These are phyloP conservation scores for Apodemia duryi DNA, from an alignment of 2,888 invertebrate species.

Conservation along the genomic window DNA sequence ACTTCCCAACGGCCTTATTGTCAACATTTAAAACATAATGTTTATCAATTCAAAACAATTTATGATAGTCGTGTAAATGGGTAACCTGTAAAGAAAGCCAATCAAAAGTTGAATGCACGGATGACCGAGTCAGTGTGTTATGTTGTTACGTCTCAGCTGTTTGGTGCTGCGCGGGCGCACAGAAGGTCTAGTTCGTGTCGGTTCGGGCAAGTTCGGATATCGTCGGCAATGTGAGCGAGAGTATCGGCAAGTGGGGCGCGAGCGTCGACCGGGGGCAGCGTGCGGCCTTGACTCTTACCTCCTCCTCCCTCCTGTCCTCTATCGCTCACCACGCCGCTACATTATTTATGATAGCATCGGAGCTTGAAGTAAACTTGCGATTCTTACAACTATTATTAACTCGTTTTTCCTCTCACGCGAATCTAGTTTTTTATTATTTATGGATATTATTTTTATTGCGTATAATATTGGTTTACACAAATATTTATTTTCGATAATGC, in stretches of 20 bases:
- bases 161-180: slow-evolving; percentile 70
- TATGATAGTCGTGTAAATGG: slow-evolving; percentile 26
- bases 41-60: not conserved
- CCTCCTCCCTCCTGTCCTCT: slow-evolving; percentile 43
- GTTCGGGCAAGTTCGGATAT: slow-evolving; percentile 53
- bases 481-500: no score
- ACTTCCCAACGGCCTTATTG: not conserved
- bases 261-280: slow-evolving; percentile 90
- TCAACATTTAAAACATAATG: not conserved
- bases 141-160: slow-evolving; percentile 78
- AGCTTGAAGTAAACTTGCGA: slow-evolving; percentile 71
- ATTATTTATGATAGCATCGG: slow-evolving; percentile 78
- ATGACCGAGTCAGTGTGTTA: slow-evolving; percentile 80
- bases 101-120: slow-evolving; percentile 79
- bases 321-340: slow-evolving; percentile 65
- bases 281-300: slow-evolving; percentile 85
- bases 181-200: slow-evolving; percentile 76
- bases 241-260: slow-evolving; percentile 70
- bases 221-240: slow-evolving; percentile 60
- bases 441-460: slow-evolving; percentile 31
- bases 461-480: no score
- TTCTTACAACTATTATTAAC: slow-evolving; percentile 76
- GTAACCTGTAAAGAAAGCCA: slow-evolving; percentile 67
- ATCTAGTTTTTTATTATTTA: slow-evolving; percentile 54
- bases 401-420: slow-evolving; percentile 77